These are phyloP conservation scores for Halichoeres trimaculatus DNA, from an alignment of 2,113 vertebrate species.

Conservation along the genomic window DNA sequence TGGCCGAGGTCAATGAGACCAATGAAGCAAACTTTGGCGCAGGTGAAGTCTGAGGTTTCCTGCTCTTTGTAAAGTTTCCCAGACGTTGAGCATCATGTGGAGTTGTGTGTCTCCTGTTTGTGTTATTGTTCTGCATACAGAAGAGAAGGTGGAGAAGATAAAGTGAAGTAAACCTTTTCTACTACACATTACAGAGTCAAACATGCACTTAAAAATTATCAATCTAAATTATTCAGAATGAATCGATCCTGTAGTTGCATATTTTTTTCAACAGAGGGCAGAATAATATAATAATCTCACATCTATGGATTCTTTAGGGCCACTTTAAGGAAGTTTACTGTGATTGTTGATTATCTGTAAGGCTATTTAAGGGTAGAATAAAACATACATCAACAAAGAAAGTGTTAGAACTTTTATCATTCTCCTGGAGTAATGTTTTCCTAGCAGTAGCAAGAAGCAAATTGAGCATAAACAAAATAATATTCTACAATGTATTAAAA, in stretches of 20 bases:
- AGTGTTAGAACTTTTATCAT: background rate
- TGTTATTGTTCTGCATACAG: background rate
- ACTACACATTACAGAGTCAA: background rate
- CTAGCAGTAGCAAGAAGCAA: background rate
- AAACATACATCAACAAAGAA: background rate
- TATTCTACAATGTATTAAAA: background rate
- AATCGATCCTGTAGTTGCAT: conserved; percentile 30
- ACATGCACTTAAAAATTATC: background rate
- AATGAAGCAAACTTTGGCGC: background rate
- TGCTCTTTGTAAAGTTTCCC: conserved; percentile 6
- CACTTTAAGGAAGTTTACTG: conserved; percentile 2
- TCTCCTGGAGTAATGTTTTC: background rate
- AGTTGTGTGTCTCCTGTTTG: background rate
- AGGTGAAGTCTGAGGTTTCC: background rate
- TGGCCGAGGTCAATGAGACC: conserved; percentile 33
- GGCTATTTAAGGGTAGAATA: background rate
- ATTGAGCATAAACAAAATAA: conserved; percentile 2
- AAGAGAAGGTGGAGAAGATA: background rate
- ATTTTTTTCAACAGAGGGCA: conserved; percentile 65
- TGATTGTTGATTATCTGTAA: background rate
- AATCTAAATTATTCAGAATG: background rate
- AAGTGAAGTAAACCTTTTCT: background rate
- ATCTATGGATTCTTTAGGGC: conserved; percentile 47
- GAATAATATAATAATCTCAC: conserved; percentile 51
- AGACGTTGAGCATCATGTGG: conserved; percentile 1